Conservation (phyloP, 2,888 invertebrate species). For the Sinotaia quadrata region DNA sequence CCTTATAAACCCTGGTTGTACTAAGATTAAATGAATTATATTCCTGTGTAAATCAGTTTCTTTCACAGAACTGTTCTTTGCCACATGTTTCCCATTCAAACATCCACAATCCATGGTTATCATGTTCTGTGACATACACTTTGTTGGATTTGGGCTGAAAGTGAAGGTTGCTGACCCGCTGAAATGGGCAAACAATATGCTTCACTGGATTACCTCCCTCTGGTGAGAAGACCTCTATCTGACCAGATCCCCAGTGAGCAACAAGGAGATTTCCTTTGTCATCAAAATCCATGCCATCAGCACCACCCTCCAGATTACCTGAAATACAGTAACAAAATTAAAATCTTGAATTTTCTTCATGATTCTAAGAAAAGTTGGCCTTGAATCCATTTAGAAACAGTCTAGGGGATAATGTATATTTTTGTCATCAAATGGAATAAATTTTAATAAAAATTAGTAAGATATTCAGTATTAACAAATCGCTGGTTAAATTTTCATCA, state of each 20-base stretch:
- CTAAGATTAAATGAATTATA: no score
- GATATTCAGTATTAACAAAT: no score
- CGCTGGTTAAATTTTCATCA: no score
- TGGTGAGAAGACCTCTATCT: slow-evolving; percentile 64
- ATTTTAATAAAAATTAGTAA: no score
- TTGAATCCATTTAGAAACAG: no score
- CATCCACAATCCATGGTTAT: slow-evolving; percentile 62
- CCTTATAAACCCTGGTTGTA: no score
- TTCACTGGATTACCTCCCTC: slow-evolving; percentile 55
- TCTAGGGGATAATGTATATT: no score
- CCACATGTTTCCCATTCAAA: slow-evolving; percentile 65
- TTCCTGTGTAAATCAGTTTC: no score
- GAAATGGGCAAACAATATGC: slow-evolving; percentile 64
- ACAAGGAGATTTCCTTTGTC: slow-evolving; percentile 62
- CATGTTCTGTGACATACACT: slow-evolving; percentile 66
- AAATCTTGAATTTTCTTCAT: no score
- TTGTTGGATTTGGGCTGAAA: slow-evolving; percentile 57
- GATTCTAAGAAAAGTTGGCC: no score
- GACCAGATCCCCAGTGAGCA: slow-evolving; percentile 63
- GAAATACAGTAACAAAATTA: no score
- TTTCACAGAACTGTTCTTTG: slow-evolving; percentile 63
- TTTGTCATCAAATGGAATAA: background rate
- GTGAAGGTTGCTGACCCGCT: slow-evolving; percentile 62
- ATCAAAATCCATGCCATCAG: slow-evolving; percentile 70
- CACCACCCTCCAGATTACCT: slow-evolving; percentile 63